Conservation (phyloP, 1,140 invertebrate species). For the Calycopis cecrops region DNA sequence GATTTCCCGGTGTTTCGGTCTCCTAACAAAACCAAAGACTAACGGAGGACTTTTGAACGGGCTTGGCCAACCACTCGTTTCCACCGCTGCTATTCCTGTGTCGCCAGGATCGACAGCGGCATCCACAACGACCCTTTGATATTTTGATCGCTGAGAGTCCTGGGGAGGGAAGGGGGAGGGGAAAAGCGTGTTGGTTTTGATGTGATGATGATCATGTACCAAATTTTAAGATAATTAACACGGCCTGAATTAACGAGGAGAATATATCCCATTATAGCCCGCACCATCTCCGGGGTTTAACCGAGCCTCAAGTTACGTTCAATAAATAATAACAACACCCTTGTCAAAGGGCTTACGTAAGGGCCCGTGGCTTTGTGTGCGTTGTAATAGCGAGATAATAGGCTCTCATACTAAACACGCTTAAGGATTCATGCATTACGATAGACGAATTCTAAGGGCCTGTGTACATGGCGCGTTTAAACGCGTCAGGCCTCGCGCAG, state of each 20-base stretch:
- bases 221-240: conserved; percentile 16
- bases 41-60: no score
- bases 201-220: background rate
- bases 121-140: no score
- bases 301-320: conserved; percentile 27
- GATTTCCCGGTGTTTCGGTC: no score
- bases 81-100: no score
- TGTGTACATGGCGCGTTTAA: no score
- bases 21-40: no score
- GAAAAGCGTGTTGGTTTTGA: no score
- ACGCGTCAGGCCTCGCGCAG: no score
- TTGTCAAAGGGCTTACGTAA: conserved; percentile 46
- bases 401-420: conserved; percentile 2
- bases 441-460: background rate
- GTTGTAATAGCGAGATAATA: conserved; percentile 18
- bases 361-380: conserved; percentile 15
- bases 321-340: conserved; percentile 48
- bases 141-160: no score
- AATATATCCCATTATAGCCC: conserved; percentile 11
- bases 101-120: no score
- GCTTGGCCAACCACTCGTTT: no score
- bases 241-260: conserved; percentile 2
- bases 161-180: no score
- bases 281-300: conserved; percentile 8
- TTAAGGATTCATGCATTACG: background rate